Evolutionary conservation across 2,797 vertebrate species (phyloP).

Genomic region (Etheostoma nigrum): DNA sequence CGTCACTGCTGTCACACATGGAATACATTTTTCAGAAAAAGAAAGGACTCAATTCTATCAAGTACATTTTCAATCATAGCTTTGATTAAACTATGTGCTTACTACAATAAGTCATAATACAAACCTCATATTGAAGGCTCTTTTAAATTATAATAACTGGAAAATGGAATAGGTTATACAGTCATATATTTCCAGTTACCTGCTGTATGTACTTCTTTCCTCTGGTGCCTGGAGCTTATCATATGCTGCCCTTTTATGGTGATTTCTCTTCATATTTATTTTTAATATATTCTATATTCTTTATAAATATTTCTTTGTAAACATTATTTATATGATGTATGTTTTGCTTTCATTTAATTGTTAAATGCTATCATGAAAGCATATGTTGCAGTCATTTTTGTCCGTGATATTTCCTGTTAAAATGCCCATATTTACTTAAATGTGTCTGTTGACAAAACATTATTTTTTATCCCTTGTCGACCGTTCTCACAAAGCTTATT

Average conservation of each 20-base stretch:
- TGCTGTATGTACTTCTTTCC: conserved; percentile 2
- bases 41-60: conserved; percentile 1
- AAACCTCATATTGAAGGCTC: not conserved
- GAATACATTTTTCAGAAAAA: conserved; percentile 33
- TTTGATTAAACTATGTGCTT: not conserved
- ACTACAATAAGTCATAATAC: not conserved
- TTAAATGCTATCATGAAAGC: no score
- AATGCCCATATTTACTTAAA: not conserved
- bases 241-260: not conserved
- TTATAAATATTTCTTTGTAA: not conserved
- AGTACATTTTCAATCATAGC: not conserved
- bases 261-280: not conserved
- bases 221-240: not conserved
- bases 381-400: no score
- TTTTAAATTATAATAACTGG: not conserved
- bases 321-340: not conserved
- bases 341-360: not conserved
- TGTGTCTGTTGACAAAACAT: not conserved
- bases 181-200: not conserved
- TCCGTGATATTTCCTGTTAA: no score
- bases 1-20: conserved; percentile 42
- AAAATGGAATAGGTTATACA: not conserved
- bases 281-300: not conserved
- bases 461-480: not conserved
- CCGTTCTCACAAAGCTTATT: not conserved